Evolutionary conservation across 1,140 invertebrate genomes (phyloP).

Genomic region (Penaeus chinensis): DNA sequence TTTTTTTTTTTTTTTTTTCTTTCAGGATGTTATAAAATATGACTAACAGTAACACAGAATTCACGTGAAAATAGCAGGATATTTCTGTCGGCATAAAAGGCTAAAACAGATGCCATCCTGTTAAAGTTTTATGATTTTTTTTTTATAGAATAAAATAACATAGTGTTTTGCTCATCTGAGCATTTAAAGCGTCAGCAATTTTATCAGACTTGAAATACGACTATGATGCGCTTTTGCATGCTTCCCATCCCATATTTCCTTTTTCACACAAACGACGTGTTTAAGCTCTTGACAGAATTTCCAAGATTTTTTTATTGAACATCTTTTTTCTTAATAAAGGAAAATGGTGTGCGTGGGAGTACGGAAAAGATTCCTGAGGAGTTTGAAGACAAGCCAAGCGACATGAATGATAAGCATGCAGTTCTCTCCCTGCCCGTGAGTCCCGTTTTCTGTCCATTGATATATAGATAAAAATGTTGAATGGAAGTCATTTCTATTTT

Average conservation of each 20-base stretch:
- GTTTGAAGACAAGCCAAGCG: background rate
- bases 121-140: no score
- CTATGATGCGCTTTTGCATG: background rate
- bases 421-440: background rate
- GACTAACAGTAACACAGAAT: background rate
- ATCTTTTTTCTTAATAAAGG: background rate
- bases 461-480: no score
- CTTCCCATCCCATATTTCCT: background rate
- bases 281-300: no score
- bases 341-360: background rate
- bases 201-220: background rate
- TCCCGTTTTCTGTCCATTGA: background rate
- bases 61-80: no score
- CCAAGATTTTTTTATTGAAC: no score
- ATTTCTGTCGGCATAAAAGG: no score
- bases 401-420: background rate
- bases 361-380: background rate
- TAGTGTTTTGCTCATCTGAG: no score
- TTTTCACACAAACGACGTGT: background rate
- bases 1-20: background rate
- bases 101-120: no score
- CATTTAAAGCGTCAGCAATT: no score
- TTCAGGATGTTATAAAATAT: background rate
- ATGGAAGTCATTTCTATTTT: no score
- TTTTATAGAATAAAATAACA: no score